These are phyloP conservation scores for Grammomys surdaster DNA, from an alignment of 2,113 vertebrate species.

Conservation along the genomic window DNA sequence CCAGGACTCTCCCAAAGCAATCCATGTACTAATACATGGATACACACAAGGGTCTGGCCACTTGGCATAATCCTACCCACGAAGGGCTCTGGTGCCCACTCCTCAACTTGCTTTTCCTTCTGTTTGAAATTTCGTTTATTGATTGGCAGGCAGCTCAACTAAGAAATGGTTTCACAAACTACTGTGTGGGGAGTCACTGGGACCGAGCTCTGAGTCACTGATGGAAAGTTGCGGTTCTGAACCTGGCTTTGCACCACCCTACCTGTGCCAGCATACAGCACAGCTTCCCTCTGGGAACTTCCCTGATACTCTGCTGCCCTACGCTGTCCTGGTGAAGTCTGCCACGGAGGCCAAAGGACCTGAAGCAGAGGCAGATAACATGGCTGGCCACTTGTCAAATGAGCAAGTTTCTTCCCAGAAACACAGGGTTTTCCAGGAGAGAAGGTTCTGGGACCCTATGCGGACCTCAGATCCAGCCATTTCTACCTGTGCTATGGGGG, in stretches of 20 bases:
- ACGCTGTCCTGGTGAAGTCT: rapidly evolving
- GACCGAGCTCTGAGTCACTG: background rate
- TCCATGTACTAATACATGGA: no score
- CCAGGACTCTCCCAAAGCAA: background rate
- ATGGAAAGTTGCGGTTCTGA: background rate
- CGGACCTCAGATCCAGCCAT: background rate
- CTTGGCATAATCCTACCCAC: background rate
- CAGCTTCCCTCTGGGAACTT: background rate
- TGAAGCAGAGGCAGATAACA: background rate
- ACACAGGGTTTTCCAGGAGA: rapidly evolving
- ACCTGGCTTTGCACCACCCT: background rate
- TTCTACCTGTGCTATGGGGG: background rate
- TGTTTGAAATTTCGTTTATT: background rate
- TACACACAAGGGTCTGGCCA: background rate
- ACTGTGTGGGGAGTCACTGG: rapidly evolving
- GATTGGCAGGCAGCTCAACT: background rate
- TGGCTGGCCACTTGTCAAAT: background rate
- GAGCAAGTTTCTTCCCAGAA: background rate
- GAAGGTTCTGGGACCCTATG: background rate
- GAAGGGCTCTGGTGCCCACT: rapidly evolving
- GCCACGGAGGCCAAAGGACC: background rate
- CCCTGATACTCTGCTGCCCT: background rate
- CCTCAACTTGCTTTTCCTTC: background rate
- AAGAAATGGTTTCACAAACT: background rate
- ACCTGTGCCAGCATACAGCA: background rate